Evolutionary conservation across 1,140 invertebrate species (phyloP), one percentile per base, ranked within the genome.

Genomic region (Danaus plexippus): DNA sequence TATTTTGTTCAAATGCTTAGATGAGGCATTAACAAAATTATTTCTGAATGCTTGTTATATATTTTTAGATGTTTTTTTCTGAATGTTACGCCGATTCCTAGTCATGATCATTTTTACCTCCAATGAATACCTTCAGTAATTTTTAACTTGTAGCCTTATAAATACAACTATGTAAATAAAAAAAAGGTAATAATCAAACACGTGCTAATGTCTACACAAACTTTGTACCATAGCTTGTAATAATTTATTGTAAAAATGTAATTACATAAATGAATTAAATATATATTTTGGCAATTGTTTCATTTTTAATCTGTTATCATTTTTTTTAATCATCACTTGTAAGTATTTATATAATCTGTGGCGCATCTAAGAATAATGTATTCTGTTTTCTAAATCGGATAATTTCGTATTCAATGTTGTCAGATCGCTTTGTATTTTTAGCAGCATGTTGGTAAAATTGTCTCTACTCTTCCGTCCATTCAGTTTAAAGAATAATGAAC

Each of bases 341-440:
- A 32, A 7, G 22, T 32, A 32, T 15, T 15, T 15, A 15, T 32
- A 32, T 32, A 32, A 32, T 8, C 22, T 32, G 22, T 32, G 7
- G 22, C 22, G 22, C 3, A 15, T 32, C 22, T 32, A 32, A 32
- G 22, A 32, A 32, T 32, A 32, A 4, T 65, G 67, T 46, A 85
- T 77, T 62, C 67, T 76, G 13, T 69, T 76, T 69, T 85, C 79
- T 54, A 83, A 72, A 62, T 69, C 67, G 0, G 77, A 69, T n/a
- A 84, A 60, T 70, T 85, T 84, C 42, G 63, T 77, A 43, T 62
- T 78, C 10, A 85, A 61, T 8, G 64, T 71, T 4, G 66, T 68
- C 9, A 85, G 52, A 56, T 85, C 82, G 40, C 60, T 80, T 75
- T 85, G 80, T 53, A 85, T 82, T 67, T 82, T 85, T 8, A 85